phyloP scores from a whole-genome alignment of 2,888 invertebrate genomes.

The Oxystoma pomonae region DNA sequence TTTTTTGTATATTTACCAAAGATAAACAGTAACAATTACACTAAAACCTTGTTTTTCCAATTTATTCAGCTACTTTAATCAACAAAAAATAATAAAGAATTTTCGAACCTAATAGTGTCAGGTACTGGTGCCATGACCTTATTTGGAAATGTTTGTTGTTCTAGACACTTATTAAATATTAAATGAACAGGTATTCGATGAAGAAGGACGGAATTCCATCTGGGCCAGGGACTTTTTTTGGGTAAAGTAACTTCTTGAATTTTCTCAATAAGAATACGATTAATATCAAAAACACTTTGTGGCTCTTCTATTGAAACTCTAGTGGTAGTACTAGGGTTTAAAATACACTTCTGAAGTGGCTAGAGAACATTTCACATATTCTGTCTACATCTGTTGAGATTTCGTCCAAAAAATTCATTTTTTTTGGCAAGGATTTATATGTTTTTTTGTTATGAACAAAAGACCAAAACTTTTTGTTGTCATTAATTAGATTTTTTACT shows the following conservation, averaged over 20 bases:
- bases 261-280: neutral
- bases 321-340: neutral
- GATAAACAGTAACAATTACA: too few species aligned
- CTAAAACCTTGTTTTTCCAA: too few species aligned
- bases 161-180: neutral
- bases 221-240: neutral
- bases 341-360: neutral
- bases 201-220: neutral
- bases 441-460: neutral
- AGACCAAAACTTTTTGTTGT: neutral
- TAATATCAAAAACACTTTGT: neutral
- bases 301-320: neutral
- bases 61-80: too few species aligned
- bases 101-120: too few species aligned
- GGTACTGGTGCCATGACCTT: too few species aligned
- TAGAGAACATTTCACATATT: neutral
- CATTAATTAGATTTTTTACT: neutral
- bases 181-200: neutral
- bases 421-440: neutral
- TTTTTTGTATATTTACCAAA: too few species aligned
- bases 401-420: neutral
- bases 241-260: neutral
- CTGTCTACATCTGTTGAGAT: neutral
- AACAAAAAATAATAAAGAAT: too few species aligned
- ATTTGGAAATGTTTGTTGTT: neutral